phyloP scores from a whole-genome alignment of 2,888 invertebrate genomes.

The Latrodectus elegans region DNA sequence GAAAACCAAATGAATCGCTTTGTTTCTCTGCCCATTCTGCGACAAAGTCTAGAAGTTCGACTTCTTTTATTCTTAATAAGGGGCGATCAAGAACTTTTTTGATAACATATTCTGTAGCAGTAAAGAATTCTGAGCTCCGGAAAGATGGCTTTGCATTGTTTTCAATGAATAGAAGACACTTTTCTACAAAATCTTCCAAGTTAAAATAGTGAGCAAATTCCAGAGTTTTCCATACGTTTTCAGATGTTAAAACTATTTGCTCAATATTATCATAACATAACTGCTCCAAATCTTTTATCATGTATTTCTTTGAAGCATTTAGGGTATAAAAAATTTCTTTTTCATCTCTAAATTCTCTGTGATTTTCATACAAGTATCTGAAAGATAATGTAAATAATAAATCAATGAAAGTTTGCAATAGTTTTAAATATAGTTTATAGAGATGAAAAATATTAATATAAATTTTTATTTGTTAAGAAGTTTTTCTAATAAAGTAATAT shows the following conservation, averaged over 20 bases:
- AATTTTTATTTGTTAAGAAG: too few relatives aligned
- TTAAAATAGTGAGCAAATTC: too few relatives aligned
- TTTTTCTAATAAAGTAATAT: too few relatives aligned
- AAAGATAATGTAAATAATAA: background rate
- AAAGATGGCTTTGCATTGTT: slow-evolving; percentile 1
- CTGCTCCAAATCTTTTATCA: background rate
- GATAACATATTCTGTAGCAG: background rate
- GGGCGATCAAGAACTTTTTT: background rate
- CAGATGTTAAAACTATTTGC: too few relatives aligned
- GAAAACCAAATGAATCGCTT: too few relatives aligned
- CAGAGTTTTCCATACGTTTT: too few relatives aligned
- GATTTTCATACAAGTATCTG: slow-evolving; percentile 7
- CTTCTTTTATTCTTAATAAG: slow-evolving; percentile 1
- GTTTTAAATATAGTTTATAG: too few relatives aligned
- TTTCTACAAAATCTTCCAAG: too few relatives aligned
- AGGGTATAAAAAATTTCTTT: background rate
- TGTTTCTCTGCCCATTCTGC: background rate
- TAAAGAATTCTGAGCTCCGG: background rate
- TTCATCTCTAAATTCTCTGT: background rate
- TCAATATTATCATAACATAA: background rate
- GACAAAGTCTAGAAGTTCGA: background rate
- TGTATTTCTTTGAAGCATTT: background rate
- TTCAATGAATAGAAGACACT: background rate
- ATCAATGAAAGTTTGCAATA: background rate
- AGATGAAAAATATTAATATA: too few relatives aligned